These are phyloP conservation scores for Manis crassicaudata DNA, from an alignment of 2,797 vertebrate genomes.

Conservation along the genomic window DNA sequence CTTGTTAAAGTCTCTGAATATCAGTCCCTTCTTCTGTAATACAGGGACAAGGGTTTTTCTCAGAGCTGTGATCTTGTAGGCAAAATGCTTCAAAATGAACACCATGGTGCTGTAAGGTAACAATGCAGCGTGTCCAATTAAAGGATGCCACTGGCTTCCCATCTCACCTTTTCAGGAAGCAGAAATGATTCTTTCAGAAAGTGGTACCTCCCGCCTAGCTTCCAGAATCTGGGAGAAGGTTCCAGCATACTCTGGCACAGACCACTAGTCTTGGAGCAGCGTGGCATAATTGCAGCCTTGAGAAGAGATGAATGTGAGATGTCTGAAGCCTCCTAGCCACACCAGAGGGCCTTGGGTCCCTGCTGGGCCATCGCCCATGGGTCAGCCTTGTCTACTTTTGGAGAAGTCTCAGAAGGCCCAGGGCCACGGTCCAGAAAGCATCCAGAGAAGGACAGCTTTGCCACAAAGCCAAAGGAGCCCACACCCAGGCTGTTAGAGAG, in stretches of 20 bases:
- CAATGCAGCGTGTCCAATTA: not conserved
- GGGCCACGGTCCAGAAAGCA: not conserved
- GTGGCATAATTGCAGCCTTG: not conserved
- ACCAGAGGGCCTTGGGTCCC: not conserved
- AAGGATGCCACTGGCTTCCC: not conserved
- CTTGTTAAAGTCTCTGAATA: not conserved
- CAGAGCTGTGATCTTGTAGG: not conserved
- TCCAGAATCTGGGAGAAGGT: not conserved
- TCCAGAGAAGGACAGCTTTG: not conserved
- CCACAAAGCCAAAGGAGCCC: not conserved
- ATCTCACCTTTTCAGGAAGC: constrained; percentile 2
- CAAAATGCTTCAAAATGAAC: not conserved
- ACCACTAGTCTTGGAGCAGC: not conserved
- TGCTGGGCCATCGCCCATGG: not conserved
- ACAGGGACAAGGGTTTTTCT: not conserved
- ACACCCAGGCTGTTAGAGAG: not conserved
- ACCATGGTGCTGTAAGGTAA: not conserved
- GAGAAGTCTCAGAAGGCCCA: not conserved
- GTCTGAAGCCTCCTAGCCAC: not conserved
- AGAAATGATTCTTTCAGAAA: not conserved
- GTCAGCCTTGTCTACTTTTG: not conserved
- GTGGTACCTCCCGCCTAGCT: not conserved
- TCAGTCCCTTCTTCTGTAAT: not conserved
- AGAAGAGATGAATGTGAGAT: not conserved
- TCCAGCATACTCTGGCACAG: not conserved